Conservation (phyloP, 2,888 invertebrate species). For the Amiota communis region DNA sequence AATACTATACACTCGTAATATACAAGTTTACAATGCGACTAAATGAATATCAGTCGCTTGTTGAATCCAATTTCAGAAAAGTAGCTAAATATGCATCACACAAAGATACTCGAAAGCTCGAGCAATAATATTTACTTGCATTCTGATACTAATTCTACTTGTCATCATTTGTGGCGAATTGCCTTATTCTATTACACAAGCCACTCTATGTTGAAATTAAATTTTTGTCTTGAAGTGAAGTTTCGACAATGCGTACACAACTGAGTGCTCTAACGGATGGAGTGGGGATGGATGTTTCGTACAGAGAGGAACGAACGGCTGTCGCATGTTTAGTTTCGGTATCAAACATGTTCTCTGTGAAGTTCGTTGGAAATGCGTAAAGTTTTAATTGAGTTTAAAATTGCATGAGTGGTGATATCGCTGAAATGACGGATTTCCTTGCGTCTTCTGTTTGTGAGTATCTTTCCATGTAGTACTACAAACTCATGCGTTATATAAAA, state of each 20-base stretch:
- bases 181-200: background rate
- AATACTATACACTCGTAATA: too few species aligned
- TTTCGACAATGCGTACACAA: too few species aligned
- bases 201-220: background rate
- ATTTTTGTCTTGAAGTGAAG: too few species aligned
- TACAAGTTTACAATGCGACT: too few species aligned
- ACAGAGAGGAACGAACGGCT: too few species aligned
- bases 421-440: conserved; percentile 23
- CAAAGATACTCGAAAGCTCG: background rate
- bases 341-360: background rate
- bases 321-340: background rate
- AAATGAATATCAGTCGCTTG: background rate
- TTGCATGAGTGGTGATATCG: conserved; percentile 53
- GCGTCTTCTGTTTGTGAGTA: conserved; percentile 5
- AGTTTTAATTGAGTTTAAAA: conserved; percentile 71
- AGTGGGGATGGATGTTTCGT: too few species aligned
- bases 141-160: background rate
- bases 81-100: background rate
- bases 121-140: background rate
- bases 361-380: conserved; percentile 51
- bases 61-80: background rate
- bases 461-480: background rate
- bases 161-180: background rate
- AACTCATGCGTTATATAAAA: too few species aligned
- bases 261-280: too few species aligned